A percentile compares a stretch with the other conserved stretches of the same genome.
These are phyloP conservation scores for Cremastobaeus sp. DNA, from an alignment of 2,888 invertebrate species.

Conservation along the genomic window DNA sequence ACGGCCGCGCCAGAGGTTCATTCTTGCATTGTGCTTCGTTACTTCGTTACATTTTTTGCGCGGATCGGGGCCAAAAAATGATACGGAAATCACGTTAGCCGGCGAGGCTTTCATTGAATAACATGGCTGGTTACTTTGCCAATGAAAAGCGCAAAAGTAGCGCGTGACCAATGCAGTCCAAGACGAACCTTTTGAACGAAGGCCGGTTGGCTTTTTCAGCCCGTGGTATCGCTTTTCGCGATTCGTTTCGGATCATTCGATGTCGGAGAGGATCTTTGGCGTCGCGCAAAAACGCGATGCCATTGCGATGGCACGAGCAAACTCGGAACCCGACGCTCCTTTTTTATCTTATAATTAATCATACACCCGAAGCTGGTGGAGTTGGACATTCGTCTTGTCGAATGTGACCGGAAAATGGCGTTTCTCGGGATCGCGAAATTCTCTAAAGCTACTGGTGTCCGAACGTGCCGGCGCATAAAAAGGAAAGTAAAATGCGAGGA, in stretches of 20 bases:
- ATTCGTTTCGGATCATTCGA: conserved; percentile 44
- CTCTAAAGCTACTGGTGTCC: too few species aligned
- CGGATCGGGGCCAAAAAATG: conserved; percentile 10
- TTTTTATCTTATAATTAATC: conserved; percentile 30
- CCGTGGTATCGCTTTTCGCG: conserved; percentile 36
- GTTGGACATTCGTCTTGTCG: not conserved
- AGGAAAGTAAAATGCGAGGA: conserved; percentile 11
- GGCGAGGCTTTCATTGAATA: conserved; percentile 39
- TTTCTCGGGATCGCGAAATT: too few species aligned
- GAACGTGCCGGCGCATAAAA: too few species aligned
- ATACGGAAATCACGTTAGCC: conserved; percentile 24
- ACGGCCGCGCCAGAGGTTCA: not conserved
- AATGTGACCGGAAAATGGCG: too few species aligned
- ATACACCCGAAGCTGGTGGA: not conserved
- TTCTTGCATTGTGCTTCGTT: not conserved
- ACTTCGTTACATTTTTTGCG: conserved; percentile 35
- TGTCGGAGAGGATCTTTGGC: conserved; percentile 23
- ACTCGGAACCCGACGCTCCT: conserved; percentile 13
- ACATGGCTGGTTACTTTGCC: conserved; percentile 33
- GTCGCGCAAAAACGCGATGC: conserved; percentile 17
- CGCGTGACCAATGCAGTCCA: conserved; percentile 37
- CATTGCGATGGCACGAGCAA: conserved; percentile 39
- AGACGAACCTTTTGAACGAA: conserved; percentile 23
- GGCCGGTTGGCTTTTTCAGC: conserved; percentile 27
- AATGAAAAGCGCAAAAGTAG: conserved; percentile 34